A percentile compares a stretch with the other conserved stretches of the same genome.
Evolutionary conservation across 2,888 invertebrate genomes (phyloP).

Genomic region (Macrosiphum euphorbiae): DNA sequence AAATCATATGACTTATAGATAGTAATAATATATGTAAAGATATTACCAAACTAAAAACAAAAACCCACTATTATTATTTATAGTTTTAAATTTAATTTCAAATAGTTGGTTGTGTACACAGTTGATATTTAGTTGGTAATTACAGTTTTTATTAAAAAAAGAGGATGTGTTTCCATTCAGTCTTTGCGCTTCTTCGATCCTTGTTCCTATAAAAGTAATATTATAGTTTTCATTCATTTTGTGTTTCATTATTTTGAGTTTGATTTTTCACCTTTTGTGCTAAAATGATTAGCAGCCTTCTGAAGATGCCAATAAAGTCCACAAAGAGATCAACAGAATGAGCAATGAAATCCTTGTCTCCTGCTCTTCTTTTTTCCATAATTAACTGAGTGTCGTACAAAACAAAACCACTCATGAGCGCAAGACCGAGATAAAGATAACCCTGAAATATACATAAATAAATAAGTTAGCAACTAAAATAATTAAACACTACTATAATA

Average conservation of each 20-base stretch:
- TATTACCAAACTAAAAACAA: constrained; percentile 45
- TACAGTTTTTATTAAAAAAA: constrained; percentile 22
- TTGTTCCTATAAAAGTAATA: constrained; percentile 50
- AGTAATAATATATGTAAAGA: constrained; percentile 38
- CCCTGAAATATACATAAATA: constrained; percentile 72
- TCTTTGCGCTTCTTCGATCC: constrained; percentile 64
- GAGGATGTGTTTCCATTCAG: constrained; percentile 51
- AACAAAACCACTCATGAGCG: constrained; percentile 94
- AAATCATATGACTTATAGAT: constrained; percentile 37
- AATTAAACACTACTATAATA: constrained; percentile 8
- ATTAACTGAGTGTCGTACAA: constrained; percentile 98
- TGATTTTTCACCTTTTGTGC: constrained; percentile 81
- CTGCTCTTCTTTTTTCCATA: constrained; percentile 90
- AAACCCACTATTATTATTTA: constrained; percentile 48
- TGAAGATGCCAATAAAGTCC: constrained; percentile 94
- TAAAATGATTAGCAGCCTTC: constrained; percentile 89
- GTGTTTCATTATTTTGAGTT: too few species aligned
- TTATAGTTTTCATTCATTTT: neutral
- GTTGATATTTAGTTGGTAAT: constrained; percentile 44
- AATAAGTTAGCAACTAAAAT: neutral
- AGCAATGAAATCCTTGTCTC: constrained; percentile 92
- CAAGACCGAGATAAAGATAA: constrained; percentile 89
- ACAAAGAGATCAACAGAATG: constrained; percentile 95
- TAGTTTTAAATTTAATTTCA: constrained; percentile 47
- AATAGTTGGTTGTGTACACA: constrained; percentile 52